Evolutionary conservation across 2,797 vertebrate species (phyloP).

Genomic region (Cryptoprocta ferox): DNA sequence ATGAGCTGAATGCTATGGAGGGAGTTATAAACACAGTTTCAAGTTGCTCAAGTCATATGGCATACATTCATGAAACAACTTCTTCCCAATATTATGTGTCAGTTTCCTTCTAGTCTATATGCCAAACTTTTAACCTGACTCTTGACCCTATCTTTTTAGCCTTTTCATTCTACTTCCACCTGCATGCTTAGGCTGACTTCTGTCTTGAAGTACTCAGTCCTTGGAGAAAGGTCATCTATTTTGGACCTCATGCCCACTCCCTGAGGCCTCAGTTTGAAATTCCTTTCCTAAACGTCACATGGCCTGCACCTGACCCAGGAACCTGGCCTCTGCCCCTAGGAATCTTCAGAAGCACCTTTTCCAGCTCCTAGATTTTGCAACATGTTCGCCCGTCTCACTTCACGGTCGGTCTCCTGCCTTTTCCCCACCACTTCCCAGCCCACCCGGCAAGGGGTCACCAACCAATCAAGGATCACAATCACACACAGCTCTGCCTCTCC

Average conservation of each 20-base stretch:
- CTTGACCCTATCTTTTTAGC: neutral
- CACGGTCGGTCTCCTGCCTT: neutral
- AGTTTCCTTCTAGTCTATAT: neutral
- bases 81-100: neutral
- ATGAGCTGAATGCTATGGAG: neutral
- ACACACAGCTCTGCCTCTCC: neutral
- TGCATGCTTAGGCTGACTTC: neutral
- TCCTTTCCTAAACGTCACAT: neutral
- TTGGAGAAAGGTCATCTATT: neutral
- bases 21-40: too few species aligned
- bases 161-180: neutral
- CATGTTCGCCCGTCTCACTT: neutral
- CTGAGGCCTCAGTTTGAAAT: neutral
- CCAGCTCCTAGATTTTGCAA: neutral
- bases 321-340: neutral
- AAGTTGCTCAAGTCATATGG: neutral
- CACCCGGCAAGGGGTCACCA: neutral
- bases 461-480: neutral
- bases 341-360: neutral
- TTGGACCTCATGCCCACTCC: neutral
- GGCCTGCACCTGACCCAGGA: too few species aligned
- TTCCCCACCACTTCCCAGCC: neutral
- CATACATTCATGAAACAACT: neutral
- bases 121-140: neutral
- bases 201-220: neutral